Evolutionary conservation across 1,140 invertebrate genomes (phyloP).

Genomic region (Anastrepha obliqua): DNA sequence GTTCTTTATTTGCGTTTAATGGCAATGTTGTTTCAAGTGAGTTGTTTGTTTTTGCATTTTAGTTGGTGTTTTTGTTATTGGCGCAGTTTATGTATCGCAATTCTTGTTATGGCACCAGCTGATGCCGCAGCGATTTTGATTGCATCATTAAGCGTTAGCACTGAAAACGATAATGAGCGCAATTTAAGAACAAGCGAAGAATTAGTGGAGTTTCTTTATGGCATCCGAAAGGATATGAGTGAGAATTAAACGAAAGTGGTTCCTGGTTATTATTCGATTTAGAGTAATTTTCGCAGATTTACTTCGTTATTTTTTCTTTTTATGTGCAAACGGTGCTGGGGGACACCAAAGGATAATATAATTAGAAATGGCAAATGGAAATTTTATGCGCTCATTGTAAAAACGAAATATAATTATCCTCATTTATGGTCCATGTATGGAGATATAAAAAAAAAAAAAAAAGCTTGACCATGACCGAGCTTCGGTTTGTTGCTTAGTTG

Average conservation of each 20-base stretch:
- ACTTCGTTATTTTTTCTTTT: background rate
- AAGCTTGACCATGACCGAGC: too few relatives aligned
- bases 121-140: constrained; percentile 13
- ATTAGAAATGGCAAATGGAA: background rate
- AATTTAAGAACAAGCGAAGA: constrained; percentile 41
- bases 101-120: constrained; percentile 13
- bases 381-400: background rate
- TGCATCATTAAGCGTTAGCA: constrained; percentile 52
- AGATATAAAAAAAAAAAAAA: too few relatives aligned
- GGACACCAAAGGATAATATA: too few relatives aligned
- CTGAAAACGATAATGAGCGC: constrained; percentile 44
- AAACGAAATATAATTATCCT: too few relatives aligned
- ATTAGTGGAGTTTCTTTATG: background rate
- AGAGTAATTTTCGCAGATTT: background rate
- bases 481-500: too few relatives aligned
- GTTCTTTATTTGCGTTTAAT: constrained; percentile 61
- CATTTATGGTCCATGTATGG: too few relatives aligned
- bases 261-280: background rate
- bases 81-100: background rate
- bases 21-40: constrained; percentile 40
- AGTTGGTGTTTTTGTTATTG: background rate
- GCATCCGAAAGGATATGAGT: background rate
- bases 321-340: too few relatives aligned
- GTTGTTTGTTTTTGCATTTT: constrained; percentile 1
- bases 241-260: background rate